phyloP scores from a whole-genome alignment of 2,888 invertebrate species.

The Stenurella melanura region DNA sequence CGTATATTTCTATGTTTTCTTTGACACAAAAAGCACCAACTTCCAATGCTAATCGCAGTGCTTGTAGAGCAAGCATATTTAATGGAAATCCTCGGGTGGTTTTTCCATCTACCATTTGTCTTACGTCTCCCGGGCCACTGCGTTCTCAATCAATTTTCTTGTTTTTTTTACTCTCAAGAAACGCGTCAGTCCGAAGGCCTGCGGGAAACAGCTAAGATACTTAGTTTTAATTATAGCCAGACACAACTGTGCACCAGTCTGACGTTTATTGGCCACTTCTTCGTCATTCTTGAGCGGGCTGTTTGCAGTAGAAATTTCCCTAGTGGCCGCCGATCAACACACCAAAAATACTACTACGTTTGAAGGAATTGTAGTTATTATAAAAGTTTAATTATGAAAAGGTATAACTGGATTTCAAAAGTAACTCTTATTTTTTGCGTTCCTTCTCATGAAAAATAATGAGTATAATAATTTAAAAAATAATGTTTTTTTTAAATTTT shows the following conservation, averaged over 20 bases:
- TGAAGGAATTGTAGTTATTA: conserved; percentile 9
- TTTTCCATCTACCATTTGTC: conserved; percentile 66
- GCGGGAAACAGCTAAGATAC: conserved; percentile 66
- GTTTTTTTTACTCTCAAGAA: conserved; percentile 53
- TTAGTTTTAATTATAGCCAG: conserved; percentile 72
- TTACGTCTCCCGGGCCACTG: conserved; percentile 67
- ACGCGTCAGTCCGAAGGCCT: conserved; percentile 58
- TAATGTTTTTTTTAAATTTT: no score
- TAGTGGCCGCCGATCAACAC: conserved; percentile 59
- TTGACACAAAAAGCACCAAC: conserved; percentile 35
- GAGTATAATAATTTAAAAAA: no score
- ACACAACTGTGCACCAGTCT: conserved; percentile 64
- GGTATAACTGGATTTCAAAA: no score
- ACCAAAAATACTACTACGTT: conserved; percentile 31
- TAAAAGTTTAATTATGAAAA: neutral
- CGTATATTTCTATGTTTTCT: conserved; percentile 32
- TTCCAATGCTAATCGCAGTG: conserved; percentile 37
- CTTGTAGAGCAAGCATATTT: conserved; percentile 58
- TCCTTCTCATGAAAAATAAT: no score
- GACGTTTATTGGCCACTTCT: conserved; percentile 70
- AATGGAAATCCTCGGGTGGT: conserved; percentile 59
- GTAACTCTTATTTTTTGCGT: no score
- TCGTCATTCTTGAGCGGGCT: conserved; percentile 63
- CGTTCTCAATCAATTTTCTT: conserved; percentile 70
- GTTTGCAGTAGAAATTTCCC: conserved; percentile 65